These are phyloP conservation scores for Epinephelus lanceolatus DNA, from an alignment of 2,113 vertebrate species.

Conservation along the genomic window DNA sequence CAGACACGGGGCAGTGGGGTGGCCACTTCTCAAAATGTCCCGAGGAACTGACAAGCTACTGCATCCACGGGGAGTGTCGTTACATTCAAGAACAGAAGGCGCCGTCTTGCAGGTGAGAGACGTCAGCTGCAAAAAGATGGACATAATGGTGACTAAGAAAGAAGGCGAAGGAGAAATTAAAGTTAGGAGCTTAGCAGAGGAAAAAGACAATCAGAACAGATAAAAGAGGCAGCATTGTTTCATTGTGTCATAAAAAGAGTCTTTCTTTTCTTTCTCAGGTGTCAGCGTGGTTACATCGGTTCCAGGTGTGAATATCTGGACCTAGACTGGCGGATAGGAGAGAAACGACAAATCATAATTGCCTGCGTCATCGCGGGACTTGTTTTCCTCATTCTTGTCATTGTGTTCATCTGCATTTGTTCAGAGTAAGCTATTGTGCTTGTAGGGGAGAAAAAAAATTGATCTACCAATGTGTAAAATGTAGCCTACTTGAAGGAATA, in stretches of 20 bases:
- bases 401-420: conserved; percentile 85
- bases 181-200: too few relatives aligned
- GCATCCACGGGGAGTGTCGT: conserved; percentile 88
- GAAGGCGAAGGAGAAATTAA: not conserved
- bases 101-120: conserved; percentile 85
- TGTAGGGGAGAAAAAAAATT: not conserved
- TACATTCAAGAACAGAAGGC: conserved; percentile 82
- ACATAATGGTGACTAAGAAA: not conserved
- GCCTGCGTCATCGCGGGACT: conserved; percentile 82
- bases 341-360: conserved; percentile 84
- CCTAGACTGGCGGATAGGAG: conserved; percentile 76
- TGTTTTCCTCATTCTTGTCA: conserved; percentile 84
- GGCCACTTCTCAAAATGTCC: conserved; percentile 89
- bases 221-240: not conserved
- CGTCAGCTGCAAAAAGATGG: not conserved
- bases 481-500: not conserved
- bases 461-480: not conserved
- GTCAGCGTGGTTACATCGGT: conserved; percentile 85
- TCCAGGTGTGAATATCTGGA: conserved; percentile 87
- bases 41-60: conserved; percentile 84
- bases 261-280: conserved; percentile 75
- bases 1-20: conserved; percentile 65
- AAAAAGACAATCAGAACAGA: not conserved
- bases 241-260: not conserved
- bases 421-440: conserved; percentile 85